Evolutionary conservation across 2,797 vertebrate species (phyloP).

Genomic region (Distichodus sexfasciatus): DNA sequence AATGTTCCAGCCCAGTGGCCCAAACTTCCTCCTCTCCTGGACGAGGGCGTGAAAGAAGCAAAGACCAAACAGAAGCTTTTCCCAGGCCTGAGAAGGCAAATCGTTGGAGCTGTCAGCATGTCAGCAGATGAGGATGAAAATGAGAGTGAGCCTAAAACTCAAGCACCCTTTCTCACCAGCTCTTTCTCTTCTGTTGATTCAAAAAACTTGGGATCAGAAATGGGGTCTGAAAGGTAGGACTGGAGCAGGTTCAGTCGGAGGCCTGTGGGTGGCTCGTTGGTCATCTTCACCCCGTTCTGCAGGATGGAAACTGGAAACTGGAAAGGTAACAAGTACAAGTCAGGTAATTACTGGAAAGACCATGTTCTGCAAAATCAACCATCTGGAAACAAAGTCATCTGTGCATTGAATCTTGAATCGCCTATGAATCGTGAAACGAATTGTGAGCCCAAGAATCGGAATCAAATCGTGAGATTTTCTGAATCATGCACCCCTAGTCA

Average conservation of each 20-base stretch:
- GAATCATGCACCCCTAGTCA: no score
- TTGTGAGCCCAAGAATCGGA: no score
- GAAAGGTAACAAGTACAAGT: no score
- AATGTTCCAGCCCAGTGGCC: conserved; percentile 97
- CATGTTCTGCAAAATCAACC: no score
- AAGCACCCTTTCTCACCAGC: conserved; percentile 68
- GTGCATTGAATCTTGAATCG: no score
- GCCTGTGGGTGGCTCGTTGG: conserved; percentile 87
- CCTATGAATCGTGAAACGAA: no score
- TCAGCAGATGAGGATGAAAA: conserved; percentile 22
- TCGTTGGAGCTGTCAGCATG: no score
- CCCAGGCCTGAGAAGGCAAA: conserved; percentile 81
- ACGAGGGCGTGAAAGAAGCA: conserved; percentile 98
- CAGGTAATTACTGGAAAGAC: no score
- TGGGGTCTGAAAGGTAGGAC: conserved; percentile 88
- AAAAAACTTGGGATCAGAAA: conserved; percentile 88
- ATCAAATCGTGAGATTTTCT: no score
- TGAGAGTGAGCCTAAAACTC: not conserved
- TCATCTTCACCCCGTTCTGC: conserved; percentile 98
- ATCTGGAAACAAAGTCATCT: no score
- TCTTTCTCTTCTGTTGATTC: conserved; percentile 82
- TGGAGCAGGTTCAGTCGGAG: conserved; percentile 92
- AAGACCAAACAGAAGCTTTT: conserved; percentile 92
- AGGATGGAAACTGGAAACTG: conserved; percentile 95
- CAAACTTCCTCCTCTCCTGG: conserved; percentile 96